Evolutionary conservation across 2,888 invertebrate genomes (phyloP), one percentile per base, ranked within the genome.

Genomic region (Diarsia mendica): DNA sequence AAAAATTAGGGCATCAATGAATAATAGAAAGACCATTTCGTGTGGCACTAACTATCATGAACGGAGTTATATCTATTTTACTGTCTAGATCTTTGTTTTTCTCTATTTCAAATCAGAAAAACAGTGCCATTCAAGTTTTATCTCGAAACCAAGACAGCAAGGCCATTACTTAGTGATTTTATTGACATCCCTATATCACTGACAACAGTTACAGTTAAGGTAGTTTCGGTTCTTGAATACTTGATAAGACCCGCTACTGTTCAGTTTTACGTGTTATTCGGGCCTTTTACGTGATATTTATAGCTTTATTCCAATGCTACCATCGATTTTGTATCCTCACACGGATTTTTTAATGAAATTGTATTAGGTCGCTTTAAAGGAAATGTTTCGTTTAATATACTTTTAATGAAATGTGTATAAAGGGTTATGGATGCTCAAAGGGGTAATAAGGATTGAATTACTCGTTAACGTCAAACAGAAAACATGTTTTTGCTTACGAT

Each of bases 221-320:
- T 78, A 75, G 80, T 84, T 85, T 85, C 73, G 86, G 75, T 55
- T 83, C 79, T 79, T 86, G 88, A 90, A 92, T 91, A 88, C 82
- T 89, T 89, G 89, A 90, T 90, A 90, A 88, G 86, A 81, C 87
- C 78, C 84, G 78, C 83, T 79, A 79, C 82, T 82, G 86, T 86
- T 87, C 85, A 83, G 80, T 89, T 91, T 91, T 89, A 90, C 86
- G 87, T 81, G 79, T 87, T 89, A 89, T 91, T 90, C 88, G 89
- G 70, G 80, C 79, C 80, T 87, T 91, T 92, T 87, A 91, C 85
- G 89, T 80, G 76, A 77, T 88, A 90, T 92, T 92, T 91, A 92
- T 87, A 86, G 85, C 89, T 89, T 80, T 86, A 89, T 90, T 90
- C 83, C 79, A 84, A 84, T 85, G 76, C 84, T 81, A 84, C 84